Percentiles rank a stretch among this genome's conserved stretches.
phyloP scores from a whole-genome alignment of 2,797 vertebrate species.

The Menidia menidia region DNA sequence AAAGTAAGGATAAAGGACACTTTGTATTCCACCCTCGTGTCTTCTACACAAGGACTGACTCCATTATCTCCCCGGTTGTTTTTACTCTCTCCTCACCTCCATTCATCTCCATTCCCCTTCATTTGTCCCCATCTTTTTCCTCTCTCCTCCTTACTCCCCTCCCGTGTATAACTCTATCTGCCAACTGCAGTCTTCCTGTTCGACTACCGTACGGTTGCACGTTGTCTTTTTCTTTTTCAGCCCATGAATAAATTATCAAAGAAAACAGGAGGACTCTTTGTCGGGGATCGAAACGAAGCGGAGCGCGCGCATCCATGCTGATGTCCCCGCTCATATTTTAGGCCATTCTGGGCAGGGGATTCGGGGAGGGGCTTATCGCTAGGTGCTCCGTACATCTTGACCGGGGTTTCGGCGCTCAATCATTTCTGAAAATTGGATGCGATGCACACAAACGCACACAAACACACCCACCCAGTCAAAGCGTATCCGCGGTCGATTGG shows the following conservation, averaged over 20 bases:
- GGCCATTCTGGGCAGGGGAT: constrained; percentile 40
- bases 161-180: constrained; percentile 12
- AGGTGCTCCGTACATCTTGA: constrained; percentile 64
- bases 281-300: constrained; percentile 39
- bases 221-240: constrained; percentile 68
- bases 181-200: constrained; percentile 61
- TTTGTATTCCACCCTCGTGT: constrained; percentile 8
- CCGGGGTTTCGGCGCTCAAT: constrained; percentile 41
- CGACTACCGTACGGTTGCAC: constrained; percentile 46
- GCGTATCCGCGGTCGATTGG: constrained; percentile 56
- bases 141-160: not conserved
- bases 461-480: constrained; percentile 5
- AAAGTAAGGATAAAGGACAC: not conserved
- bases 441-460: constrained; percentile 15
- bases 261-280: constrained; percentile 63
- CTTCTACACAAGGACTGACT: constrained; percentile 41
- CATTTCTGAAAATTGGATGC: constrained; percentile 41
- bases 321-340: constrained; percentile 19
- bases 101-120: constrained; percentile 66
- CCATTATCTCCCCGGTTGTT: constrained; percentile 44
- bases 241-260: constrained; percentile 81
- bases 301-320: constrained; percentile 10
- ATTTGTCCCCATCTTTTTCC: constrained; percentile 35
- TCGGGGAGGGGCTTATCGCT: constrained; percentile 58
- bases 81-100: constrained; percentile 29